Evolutionary conservation across 2,113 vertebrate genomes (phyloP), one percentile per base, ranked within the genome.

Genomic region (Hepsetus odoe): DNA sequence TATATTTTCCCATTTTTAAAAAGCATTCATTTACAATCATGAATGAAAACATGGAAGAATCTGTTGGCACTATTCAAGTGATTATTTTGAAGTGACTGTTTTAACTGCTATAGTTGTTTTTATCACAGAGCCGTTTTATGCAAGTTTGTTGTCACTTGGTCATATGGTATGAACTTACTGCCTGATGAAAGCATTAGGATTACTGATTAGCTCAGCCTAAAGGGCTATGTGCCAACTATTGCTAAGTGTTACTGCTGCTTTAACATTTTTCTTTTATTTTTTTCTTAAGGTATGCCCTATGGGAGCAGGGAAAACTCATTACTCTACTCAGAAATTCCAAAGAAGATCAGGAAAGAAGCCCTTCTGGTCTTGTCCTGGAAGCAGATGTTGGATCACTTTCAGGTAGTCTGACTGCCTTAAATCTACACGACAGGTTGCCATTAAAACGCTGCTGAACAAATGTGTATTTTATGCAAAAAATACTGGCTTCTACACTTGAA

Each of bases 341-440:
- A 94, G 91, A 98, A 99, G 92, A 90, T 97, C 58, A 94, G 96
- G 71, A 98, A 98, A 85, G 96, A 99, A 87, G 94, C 96, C 16
- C 88, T 97, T 68, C 87, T 97, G 66, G 94, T 98, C 82, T 90
- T 99, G 87, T 97, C 97, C 0, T 99, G 97, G 97, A 98, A 98
- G 77, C 97, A 99, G 92, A 98, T 99, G 96, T 90, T 99, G 85
- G 97, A 98, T 92, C 96, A 99, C 82, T 99, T 99, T 80, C 97
- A 99, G 97, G 97, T 99, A 64, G 55, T 14, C 51, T 20, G 58
- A 4, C 16, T 30, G 10, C 12, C 4, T 44, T 44, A 44, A 14
- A 44, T n/a, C n/a, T n/a, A n/a, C n/a, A n/a, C n/a, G n/a, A n/a
- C n/a, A n/a, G n/a, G n/a, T n/a, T n/a, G n/a, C n/a, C n/a, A n/a